phyloP scores from a whole-genome alignment of 37 sponge, comb jelly and placozoan genomes.

The Oopsacas minuta region DNA sequence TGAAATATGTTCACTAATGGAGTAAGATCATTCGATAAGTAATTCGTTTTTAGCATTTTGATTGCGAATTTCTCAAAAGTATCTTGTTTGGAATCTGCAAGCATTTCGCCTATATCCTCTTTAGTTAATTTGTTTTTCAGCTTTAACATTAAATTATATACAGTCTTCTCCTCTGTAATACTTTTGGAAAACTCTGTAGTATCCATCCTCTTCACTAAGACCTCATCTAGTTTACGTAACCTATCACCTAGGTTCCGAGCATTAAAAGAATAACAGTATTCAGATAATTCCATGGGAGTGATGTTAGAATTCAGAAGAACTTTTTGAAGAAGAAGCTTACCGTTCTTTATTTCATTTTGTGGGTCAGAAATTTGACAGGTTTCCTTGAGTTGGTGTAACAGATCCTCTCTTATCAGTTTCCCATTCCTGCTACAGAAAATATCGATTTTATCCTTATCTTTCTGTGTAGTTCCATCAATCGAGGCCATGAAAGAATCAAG shows the following conservation, averaged over 20 bases:
- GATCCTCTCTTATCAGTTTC: not conserved
- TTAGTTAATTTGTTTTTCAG: not conserved
- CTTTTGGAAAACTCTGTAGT: not conserved
- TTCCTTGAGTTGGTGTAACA: not conserved
- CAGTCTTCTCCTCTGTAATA: not conserved
- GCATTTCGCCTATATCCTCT: not conserved
- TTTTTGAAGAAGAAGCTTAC: not conserved
- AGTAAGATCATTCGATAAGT: not conserved
- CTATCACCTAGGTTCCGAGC: not conserved
- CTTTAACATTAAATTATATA: not conserved
- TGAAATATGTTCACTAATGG: not conserved
- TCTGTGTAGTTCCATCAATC: too few species aligned
- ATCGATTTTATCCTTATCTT: not conserved
- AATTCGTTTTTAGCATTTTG: not conserved
- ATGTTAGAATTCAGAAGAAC: not conserved
- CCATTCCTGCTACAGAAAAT: not conserved
- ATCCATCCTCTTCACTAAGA: not conserved
- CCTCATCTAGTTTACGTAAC: not conserved
- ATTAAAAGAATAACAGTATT: not conserved
- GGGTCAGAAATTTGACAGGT: not conserved
- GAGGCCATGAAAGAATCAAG: too few species aligned
- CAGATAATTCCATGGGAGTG: not conserved
- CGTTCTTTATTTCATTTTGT: not conserved
- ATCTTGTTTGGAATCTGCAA: not conserved
- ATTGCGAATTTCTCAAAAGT: not conserved